Percentiles rank a stretch among this genome's conserved stretches.
Evolutionary conservation across 2,797 vertebrate genomes (phyloP).

Genomic region (Synanceia verrucosa): DNA sequence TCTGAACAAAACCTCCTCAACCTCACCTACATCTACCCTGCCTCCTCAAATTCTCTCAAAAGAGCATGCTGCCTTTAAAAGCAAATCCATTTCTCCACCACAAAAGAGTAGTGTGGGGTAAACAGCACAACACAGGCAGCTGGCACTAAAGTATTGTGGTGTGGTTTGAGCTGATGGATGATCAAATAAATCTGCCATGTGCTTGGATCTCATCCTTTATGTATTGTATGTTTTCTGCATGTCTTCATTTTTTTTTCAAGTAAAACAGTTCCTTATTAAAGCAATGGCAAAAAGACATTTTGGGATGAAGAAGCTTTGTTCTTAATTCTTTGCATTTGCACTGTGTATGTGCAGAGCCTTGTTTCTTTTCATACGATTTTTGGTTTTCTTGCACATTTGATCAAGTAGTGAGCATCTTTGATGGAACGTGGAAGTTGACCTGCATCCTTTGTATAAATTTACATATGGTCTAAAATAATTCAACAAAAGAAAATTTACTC

Average conservation of each 20-base stretch:
- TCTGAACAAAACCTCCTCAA: conserved; percentile 48
- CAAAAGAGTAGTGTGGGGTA: conserved; percentile 42
- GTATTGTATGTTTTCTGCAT: not conserved
- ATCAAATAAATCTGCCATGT: not conserved
- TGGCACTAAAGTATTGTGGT: conserved; percentile 15
- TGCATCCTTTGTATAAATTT: not conserved
- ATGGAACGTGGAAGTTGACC: not conserved
- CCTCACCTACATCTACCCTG: conserved; percentile 17
- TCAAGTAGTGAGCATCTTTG: not conserved
- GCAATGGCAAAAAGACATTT: not conserved
- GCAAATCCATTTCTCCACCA: conserved; percentile 54
- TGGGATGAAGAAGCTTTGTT: no score
- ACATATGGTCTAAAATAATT: no score
- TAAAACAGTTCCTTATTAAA: not conserved
- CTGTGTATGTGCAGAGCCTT: not conserved
- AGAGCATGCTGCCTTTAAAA: conserved; percentile 55
- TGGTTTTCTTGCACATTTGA: not conserved
- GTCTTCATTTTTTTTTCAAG: not conserved
- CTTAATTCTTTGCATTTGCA: not conserved
- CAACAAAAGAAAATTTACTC: no score
- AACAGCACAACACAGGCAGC: conserved; percentile 37
- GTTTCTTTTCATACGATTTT: not conserved
- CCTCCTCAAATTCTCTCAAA: conserved; percentile 31
- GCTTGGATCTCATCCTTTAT: not conserved
- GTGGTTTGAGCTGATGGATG: conserved; percentile 44